These are phyloP conservation scores for Danaus chrysippus DNA, from an alignment of 2,888 invertebrate species.

Conservation along the genomic window DNA sequence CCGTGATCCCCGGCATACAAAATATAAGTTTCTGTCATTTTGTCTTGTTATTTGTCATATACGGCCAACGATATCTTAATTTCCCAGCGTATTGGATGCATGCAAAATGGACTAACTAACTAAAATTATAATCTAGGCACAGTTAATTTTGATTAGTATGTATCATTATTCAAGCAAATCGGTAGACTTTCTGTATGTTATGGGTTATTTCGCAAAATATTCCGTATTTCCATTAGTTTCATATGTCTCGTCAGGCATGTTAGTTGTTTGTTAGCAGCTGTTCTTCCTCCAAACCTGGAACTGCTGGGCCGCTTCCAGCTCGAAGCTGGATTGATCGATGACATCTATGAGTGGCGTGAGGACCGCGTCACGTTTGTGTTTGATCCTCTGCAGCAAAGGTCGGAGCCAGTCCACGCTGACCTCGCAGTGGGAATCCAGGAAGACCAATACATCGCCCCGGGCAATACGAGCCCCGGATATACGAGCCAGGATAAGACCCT, in stretches of 20 bases:
- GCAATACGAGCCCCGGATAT: conserved; percentile 91
- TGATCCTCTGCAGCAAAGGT: conserved; percentile 84
- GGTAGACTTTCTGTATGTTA: too few species aligned
- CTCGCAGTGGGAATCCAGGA: conserved; percentile 96
- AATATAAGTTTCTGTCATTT: too few species aligned
- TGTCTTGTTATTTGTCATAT: too few species aligned
- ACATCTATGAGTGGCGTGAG: conserved; percentile 97
- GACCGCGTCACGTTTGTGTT: conserved; percentile 85
- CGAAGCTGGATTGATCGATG: conserved; percentile 87
- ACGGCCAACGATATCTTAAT: too few species aligned
- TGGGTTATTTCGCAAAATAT: too few species aligned
- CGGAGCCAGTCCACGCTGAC: conserved; percentile 88
- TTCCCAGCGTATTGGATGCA: too few species aligned
- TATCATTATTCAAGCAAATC: too few species aligned
- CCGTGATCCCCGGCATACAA: too few species aligned
- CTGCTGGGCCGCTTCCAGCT: conserved; percentile 52
- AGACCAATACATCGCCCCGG: conserved; percentile 88
- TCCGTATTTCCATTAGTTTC: too few species aligned
- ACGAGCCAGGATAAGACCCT: conserved; percentile 94
- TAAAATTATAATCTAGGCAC: too few species aligned
- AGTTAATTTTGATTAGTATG: too few species aligned
- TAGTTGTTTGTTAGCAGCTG: background rate
- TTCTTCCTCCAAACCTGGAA: conserved; percentile 53
- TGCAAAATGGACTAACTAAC: too few species aligned
- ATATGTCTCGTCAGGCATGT: background rate